Evolutionary conservation across 2,888 invertebrate genomes (phyloP).

Genomic region (Phyto melanocephala): DNA sequence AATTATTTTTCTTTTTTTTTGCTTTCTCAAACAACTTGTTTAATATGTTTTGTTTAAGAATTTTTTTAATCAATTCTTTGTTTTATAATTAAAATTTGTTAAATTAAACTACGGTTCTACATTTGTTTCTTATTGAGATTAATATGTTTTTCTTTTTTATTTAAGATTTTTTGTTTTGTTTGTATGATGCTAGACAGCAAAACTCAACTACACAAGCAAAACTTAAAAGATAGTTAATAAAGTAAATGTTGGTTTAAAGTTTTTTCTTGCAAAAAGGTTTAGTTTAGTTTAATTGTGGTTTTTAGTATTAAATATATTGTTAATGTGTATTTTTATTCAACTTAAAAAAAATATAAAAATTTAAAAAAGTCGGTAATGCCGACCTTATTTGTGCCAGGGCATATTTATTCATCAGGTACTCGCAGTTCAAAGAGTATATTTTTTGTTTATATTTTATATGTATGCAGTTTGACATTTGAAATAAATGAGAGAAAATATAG

Average conservation of each 20-base stretch:
- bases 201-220: slow-evolving; percentile 66
- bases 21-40: slow-evolving; percentile 17
- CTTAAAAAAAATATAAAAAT: neutral
- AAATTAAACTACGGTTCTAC: slow-evolving; percentile 65
- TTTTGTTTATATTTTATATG: too few species aligned
- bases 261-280: too few species aligned
- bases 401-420: too few species aligned
- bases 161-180: slow-evolving; percentile 64
- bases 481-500: too few species aligned
- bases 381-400: too few species aligned
- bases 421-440: too few species aligned
- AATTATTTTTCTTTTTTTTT: neutral
- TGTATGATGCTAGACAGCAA: slow-evolving; percentile 63
- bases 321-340: neutral
- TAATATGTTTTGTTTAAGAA: slow-evolving; percentile 1
- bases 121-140: slow-evolving; percentile 51
- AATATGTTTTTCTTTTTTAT: slow-evolving; percentile 53
- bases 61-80: slow-evolving; percentile 1
- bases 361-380: neutral
- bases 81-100: slow-evolving; percentile 14
- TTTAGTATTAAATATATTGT: slow-evolving; percentile 25
- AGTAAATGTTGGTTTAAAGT: slow-evolving; percentile 35
- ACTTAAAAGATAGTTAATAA: slow-evolving; percentile 55
- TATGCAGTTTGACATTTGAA: too few species aligned
- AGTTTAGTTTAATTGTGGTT: neutral